Evolutionary conservation across 2,888 invertebrate species (phyloP), one percentile per base, ranked within the genome.

Genomic region (Xestia sexstrigata): DNA sequence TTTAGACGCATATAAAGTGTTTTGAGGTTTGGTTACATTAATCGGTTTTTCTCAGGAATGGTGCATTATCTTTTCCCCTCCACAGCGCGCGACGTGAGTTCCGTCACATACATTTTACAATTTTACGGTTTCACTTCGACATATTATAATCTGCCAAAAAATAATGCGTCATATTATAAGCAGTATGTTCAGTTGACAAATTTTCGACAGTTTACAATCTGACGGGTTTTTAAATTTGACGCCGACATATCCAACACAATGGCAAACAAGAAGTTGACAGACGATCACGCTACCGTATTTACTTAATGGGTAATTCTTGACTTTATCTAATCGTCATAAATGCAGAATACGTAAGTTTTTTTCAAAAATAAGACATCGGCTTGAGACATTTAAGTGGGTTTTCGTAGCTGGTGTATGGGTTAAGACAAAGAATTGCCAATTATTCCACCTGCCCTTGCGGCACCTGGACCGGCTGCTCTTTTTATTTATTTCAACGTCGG

Each of bases 381-480:
- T 90, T 89, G 89, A 93, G 92, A 93, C 92, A 93, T 93, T 92
- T 92, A 93, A 92, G 93, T 92, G 91, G 91, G 93, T 94, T 92
- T 93, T 93, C 94, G 93, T 93, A 90, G 93, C 89, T 92, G 91
- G 91, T 91, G 92, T 91, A 92, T 92, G 92, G 91, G 89, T 91
- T 94, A 95, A 96, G 95, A 96, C 96, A 96, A 96, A 96, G 96
- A 96, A 95, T 96, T 94, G 96, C 94, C 96, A 96, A 96, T 96
- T 96, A 96, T 95, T 96, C 94, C 96, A 96, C 96, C 96, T 96
- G 96, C 96, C 94, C 92, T 92, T 93, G 90, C 92, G 92, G 93
- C 96, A 96, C 94, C 96, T 96, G 96, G 95, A 89, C 94, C 95
- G 95, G 95, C 93, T 95, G 95, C 91, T 95, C 94, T 94, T 95